phyloP scores from a whole-genome alignment of 2,797 vertebrate genomes.

The Macrochelys suwanniensis region DNA sequence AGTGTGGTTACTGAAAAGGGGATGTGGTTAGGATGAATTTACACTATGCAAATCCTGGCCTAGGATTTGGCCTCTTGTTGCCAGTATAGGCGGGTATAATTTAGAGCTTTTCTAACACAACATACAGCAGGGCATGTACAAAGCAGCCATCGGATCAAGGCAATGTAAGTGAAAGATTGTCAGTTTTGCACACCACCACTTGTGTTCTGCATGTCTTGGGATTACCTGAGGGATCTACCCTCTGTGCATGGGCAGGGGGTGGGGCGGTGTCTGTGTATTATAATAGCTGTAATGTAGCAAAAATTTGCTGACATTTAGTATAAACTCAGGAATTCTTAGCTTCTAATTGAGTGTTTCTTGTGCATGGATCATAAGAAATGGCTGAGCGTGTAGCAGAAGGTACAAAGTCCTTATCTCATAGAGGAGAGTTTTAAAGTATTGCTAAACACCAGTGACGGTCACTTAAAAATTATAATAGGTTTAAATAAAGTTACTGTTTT shows the following conservation, averaged over 20 bases:
- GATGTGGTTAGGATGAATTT: neutral
- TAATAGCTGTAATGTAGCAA: neutral
- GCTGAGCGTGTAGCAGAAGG: neutral
- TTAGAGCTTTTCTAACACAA: neutral
- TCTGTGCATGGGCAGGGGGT: neutral
- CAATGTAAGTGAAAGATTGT: neutral
- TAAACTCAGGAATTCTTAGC: neutral
- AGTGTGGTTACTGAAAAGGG: neutral
- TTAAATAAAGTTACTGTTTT: neutral
- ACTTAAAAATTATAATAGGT: neutral
- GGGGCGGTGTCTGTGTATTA: neutral
- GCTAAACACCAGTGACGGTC: neutral
- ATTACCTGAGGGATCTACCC: neutral
- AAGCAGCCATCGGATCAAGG: neutral
- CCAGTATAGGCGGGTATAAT: accelerated
- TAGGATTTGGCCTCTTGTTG: neutral
- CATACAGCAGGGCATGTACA: accelerated
- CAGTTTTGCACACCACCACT: neutral
- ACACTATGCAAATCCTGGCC: neutral
- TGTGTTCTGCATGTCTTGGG: accelerated
- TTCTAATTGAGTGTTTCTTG: neutral
- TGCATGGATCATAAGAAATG: neutral
- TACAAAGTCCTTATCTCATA: neutral
- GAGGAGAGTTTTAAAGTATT: neutral
- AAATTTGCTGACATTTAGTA: neutral